Base-by-base conservation (phyloP, 2,113 vertebrate species). In the Siphamia tubifer region DNA sequence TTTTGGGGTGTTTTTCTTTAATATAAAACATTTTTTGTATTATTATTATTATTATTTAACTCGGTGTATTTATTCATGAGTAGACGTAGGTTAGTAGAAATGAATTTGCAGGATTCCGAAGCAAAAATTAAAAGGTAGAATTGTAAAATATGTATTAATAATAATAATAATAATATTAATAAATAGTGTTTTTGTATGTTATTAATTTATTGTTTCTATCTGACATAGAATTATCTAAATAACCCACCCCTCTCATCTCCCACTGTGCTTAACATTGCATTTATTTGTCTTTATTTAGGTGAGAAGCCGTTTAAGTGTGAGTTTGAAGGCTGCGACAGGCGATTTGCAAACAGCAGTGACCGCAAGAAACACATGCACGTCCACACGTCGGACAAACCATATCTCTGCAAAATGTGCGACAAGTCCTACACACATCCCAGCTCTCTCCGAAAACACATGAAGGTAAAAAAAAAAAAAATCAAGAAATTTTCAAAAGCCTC, bases 311-410 rank as follows among this genome's bases (percentile, higher is more conserved):
- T 99, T 94, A 98, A 98, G 91, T 99, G 97, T 86, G 97, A 99
- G 90, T 99, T 96, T 88, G 97, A 98, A 31, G 97, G 97, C 90
- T 99, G 97, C 91, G 97, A 99, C 94, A 94, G 97, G 83, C 94
- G 97, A 58, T 99, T 99, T 90, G 97, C 97, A 84, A 99, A 99
- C 91, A 99, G 97, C 94, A 99, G 97, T 75, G 97, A 99, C 83
- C 97, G 97, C 87, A 99, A 99, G 94, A 99, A 99, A 95, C 97
- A 99, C 92, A 99, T 99, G 97, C 97, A 99, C 88, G 97, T 99
- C 86, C 97, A 99, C 85, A 98, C 97, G 68, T 98, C 96, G 60
- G 97, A 99, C 92, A 99, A 99, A 79, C 97, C 97, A 25, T 99
- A 99, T 92, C 95, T 99, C 44, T 99, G 97, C 95, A 99, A 99